Conservation (phyloP, 2,888 invertebrate species). For the Drosophila borborema region DNA sequence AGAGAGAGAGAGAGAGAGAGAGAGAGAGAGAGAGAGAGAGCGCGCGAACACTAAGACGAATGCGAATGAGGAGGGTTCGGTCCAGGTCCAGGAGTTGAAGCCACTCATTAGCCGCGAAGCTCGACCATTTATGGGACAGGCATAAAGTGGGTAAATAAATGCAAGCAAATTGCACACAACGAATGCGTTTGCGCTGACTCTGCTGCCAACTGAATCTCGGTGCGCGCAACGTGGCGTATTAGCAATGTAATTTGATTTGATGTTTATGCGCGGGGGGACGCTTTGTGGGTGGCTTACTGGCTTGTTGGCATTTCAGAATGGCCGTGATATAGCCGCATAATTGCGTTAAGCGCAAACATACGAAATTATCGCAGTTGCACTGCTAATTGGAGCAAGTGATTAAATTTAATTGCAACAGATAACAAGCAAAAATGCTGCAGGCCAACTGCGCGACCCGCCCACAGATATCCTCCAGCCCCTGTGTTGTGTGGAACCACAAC, state of each 20-base stretch:
- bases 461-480: constrained; percentile 1
- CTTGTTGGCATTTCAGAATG: constrained; percentile 8
- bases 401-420: constrained; percentile 71
- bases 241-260: constrained; percentile 78
- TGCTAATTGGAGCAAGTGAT: constrained; percentile 76
- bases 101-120: constrained; percentile 53
- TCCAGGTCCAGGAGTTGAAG: constrained; percentile 22
- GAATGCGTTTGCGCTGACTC: constrained; percentile 51
- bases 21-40: too few relatives aligned
- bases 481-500: not conserved
- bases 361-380: constrained; percentile 67
- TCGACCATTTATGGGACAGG: constrained; percentile 47
- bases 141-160: constrained; percentile 48
- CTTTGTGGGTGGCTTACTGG: not conserved
- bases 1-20: not conserved
- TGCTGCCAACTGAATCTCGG: constrained; percentile 5
- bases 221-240: constrained; percentile 70
- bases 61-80: constrained; percentile 19
- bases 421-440: constrained; percentile 38
- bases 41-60: constrained; percentile 21
- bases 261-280: constrained; percentile 57
- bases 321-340: constrained; percentile 56
- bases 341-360: constrained; percentile 60
- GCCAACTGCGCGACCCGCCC: not conserved
- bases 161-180: constrained; percentile 69